phyloP scores from a whole-genome alignment of 2,888 invertebrate genomes.

The Meandrusa payeni region DNA sequence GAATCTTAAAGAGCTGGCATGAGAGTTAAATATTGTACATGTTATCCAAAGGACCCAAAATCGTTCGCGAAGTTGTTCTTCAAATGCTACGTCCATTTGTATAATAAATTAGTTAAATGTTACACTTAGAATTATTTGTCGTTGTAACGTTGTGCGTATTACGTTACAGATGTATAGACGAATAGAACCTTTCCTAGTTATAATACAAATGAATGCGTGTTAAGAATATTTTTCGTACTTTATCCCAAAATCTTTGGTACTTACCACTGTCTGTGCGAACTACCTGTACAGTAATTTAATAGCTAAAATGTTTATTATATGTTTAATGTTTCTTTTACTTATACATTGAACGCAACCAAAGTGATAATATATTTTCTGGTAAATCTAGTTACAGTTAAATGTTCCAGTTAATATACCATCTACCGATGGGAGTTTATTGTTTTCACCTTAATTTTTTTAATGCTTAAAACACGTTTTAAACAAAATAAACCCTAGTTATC shows the following conservation, averaged over 20 bases:
- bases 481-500: no score
- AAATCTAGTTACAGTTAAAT: no score
- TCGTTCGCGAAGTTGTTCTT: slow-evolving; percentile 38
- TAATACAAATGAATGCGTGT: background rate
- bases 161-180: slow-evolving; percentile 24
- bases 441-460: no score
- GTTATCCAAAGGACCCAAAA: slow-evolving; percentile 21
- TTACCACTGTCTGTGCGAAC: no score
- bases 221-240: slow-evolving; percentile 17
- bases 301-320: no score
- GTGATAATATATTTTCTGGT: background rate
- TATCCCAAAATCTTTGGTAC: slow-evolving; percentile 14
- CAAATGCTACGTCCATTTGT: slow-evolving; percentile 68
- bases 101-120: slow-evolving; percentile 47
- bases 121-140: slow-evolving; percentile 40
- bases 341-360: slow-evolving; percentile 3
- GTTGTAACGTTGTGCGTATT: slow-evolving; percentile 28
- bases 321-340: no score
- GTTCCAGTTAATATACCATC: no score
- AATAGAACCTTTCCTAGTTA: slow-evolving; percentile 16
- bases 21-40: slow-evolving; percentile 7
- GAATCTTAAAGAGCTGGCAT: background rate
- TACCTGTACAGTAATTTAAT: no score
- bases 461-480: no score
- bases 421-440: no score